Conservation (phyloP, 2,888 invertebrate genomes). For the Helicoverpa assulta region DNA sequence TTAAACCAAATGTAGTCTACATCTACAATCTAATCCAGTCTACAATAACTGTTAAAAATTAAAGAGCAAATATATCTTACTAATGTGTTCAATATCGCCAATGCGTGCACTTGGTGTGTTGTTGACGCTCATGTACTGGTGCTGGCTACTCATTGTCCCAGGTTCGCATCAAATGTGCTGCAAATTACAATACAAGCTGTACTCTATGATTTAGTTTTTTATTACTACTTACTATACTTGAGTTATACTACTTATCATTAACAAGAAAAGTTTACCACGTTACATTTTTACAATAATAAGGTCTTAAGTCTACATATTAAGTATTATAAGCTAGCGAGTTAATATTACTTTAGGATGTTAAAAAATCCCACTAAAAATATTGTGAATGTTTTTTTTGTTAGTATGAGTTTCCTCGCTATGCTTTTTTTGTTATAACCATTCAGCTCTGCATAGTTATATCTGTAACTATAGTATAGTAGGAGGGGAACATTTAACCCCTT, state of each 20-base stretch:
- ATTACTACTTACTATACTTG: neutral
- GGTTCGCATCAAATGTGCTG: constrained; percentile 58
- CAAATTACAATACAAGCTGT: constrained; percentile 51
- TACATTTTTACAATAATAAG: neutral
- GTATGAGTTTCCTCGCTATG: no score
- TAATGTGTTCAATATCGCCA: constrained; percentile 91
- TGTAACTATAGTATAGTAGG: no score
- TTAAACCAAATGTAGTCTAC: no score
- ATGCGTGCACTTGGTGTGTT: constrained; percentile 84
- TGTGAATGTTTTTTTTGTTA: no score
- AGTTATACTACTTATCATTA: neutral
- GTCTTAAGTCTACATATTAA: no score
- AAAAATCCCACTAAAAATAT: no score
- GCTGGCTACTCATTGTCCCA: constrained; percentile 87
- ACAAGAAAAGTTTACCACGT: no score
- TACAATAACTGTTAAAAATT: neutral
- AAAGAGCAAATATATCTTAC: constrained; percentile 71
- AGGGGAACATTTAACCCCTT: no score
- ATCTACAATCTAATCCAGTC: neutral
- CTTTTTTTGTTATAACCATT: no score
- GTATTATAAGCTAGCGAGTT: no score
- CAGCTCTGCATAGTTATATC: no score
- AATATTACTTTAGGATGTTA: no score
- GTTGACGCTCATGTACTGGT: constrained; percentile 89
- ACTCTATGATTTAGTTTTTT: neutral